Evolutionary conservation across 2,113 vertebrate genomes (phyloP), one percentile per base, ranked within the genome.

Genomic region (Myodes glareolus): DNA sequence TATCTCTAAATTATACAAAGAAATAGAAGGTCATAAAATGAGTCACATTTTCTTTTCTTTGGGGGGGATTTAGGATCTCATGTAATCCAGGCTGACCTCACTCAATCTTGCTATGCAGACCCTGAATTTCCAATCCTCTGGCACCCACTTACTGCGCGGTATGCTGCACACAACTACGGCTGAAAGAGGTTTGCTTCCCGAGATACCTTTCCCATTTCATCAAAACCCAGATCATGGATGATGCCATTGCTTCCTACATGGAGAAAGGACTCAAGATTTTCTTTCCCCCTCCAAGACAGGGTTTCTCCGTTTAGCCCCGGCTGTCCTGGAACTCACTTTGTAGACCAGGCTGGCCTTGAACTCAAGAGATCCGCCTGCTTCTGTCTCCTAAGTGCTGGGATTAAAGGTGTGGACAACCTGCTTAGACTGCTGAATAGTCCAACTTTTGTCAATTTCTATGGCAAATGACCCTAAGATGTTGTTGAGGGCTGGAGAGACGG

Each of bases 11-110:
- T 93, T 96, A 95, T 25, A 87, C 4, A 95, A 92, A 31, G 14
- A 88, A 94, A 97, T 84, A 73, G 47, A 94, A 95, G 70, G 16
- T 19, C 96, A 91, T 45, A 61, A 90, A 90, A 63, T 36, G 29
- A 87, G 29, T 25, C 39, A 36, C 17, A 11, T 85, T 42, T 63
- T 42, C 7, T 27, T 33, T 52, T 52, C 45, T 86, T 63, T 86
- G 39, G 16, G 45, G 29, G 72, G n/a, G 80, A 61, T n/a, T 36
- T 45, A 86, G 42, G 42, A 3, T 87, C 84, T 50, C 63, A 70
- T 16, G 16, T 47, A 52, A 33, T 11, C 45, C 45, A 52, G 33
- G 45, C 65, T 52, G 45, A 13, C 45, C 42, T 70, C 21, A 36
- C 19, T 88, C 33, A 36, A 70, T 27, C 45, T 70, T 88, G 85